Base-by-base conservation (phyloP, 2,888 invertebrate species). In the Dryomyza anilis region DNA sequence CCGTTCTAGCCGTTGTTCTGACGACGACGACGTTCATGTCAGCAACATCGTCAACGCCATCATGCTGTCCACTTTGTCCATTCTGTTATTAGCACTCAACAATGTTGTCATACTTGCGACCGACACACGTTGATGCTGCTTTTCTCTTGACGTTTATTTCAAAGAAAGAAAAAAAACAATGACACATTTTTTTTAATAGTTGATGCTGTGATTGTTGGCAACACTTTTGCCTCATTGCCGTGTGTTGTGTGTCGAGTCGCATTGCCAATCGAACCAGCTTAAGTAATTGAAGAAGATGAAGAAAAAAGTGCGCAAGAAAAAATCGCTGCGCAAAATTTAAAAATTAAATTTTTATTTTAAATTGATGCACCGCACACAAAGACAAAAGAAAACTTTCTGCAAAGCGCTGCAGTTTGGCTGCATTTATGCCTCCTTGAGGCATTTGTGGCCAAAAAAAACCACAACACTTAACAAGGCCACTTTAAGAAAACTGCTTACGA, bases 401-500 rank as follows among this genome's bases (percentile, higher is more conserved):
- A n/a, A n/a, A n/a, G n/a, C n/a, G n/a, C n/a, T n/a, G n/a, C n/a
- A n/a, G n/a, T n/a, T n/a, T n/a, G n/a, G n/a, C n/a, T n/a, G n/a
- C n/a, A n/a, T n/a, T n/a, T n/a, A n/a, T n/a, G n/a, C n/a, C 19
- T n/a, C 33, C 55, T 33, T 30, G 16, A 33, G 21, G 30, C 33
- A 55, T 30, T 55, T 30, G 33, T 19, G 7, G 23, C 14, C 8
- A 48, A 48, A n/a, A 48, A 21, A n/a, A 48, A 48, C 19, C 33
- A 23, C 55, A 36, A 55, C 30, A 55, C 55, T 55, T 55, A 55
- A 55, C 55, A 33, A 19, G 16, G 25, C 50, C 25, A 14, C 25
- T 50, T 21, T 21, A 52, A 52, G 36, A 52, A 39, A 39, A 25
- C 29, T 53, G 61, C 53, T 53, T 53, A 39, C 60, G 39, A n/a